phyloP scores from a whole-genome alignment of 2,797 vertebrate genomes.

The Tenualosa ilisha region DNA sequence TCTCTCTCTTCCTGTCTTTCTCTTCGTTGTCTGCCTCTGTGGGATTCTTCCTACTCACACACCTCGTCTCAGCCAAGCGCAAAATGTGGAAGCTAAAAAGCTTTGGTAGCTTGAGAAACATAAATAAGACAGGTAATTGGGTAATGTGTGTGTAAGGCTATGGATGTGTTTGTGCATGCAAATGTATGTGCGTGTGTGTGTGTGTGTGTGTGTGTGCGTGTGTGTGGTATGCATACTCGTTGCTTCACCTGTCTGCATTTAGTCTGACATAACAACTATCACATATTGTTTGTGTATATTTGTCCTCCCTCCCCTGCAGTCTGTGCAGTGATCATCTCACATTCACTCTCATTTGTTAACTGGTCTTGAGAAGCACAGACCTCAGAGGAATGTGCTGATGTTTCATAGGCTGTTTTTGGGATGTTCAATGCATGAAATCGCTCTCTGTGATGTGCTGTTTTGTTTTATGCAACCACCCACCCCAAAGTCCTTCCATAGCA shows the following conservation, averaged over 20 bases:
- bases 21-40: constrained; percentile 44
- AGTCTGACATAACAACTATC: neutral
- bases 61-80: constrained; percentile 83
- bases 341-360: neutral
- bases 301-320: neutral
- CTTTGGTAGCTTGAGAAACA: constrained; percentile 98
- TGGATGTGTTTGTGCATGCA: constrained; percentile 8
- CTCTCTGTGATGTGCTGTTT: neutral
- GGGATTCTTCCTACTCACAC: constrained; percentile 50
- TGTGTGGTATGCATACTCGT: neutral
- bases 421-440: neutral
- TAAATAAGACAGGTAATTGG: constrained; percentile 96
- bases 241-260: neutral
- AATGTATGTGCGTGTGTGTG: neutral
- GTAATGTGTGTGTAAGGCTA: constrained; percentile 25
- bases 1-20: constrained; percentile 63
- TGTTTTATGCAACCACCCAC: too few relatives aligned
- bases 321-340: neutral
- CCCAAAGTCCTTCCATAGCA: neutral
- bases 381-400: neutral
- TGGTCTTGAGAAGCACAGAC: neutral
- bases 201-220: neutral
- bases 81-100: constrained; percentile 99
- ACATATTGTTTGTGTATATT: neutral
- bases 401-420: neutral